Evolutionary conservation across 2,888 invertebrate genomes (phyloP).

Genomic region (Bugulina stolonifera): DNA sequence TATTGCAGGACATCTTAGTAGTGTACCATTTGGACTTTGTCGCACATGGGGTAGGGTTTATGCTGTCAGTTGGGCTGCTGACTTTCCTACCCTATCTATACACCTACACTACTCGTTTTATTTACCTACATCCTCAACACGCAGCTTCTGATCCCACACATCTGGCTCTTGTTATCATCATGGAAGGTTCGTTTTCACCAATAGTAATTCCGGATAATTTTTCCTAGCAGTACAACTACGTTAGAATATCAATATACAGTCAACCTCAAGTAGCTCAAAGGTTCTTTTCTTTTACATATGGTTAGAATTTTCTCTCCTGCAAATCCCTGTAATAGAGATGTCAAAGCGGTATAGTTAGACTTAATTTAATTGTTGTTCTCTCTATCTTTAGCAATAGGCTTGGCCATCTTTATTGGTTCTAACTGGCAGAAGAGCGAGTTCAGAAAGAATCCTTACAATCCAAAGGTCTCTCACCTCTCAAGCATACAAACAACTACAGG

Average conservation of each 20-base stretch:
- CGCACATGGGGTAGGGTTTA: conserved; percentile 69
- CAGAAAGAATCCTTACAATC: conserved; percentile 70
- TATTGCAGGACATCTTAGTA: neutral
- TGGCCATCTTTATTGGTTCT: conserved; percentile 54
- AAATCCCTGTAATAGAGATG: too few relatives aligned
- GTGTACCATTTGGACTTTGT: neutral
- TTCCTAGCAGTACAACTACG: too few relatives aligned
- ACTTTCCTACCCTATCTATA: conserved; percentile 67
- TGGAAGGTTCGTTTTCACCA: conserved; percentile 51
- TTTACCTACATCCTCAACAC: conserved; percentile 58
- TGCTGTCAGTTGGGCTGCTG: conserved; percentile 64
- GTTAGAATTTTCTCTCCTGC: too few relatives aligned
- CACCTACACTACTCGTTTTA: conserved; percentile 65
- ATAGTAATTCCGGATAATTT: too few relatives aligned
- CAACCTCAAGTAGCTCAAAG: too few relatives aligned
- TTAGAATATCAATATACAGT: too few relatives aligned
- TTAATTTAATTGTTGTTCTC: neutral
- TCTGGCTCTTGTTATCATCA: conserved; percentile 37
- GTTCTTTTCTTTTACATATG: too few relatives aligned
- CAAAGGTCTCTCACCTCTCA: conserved; percentile 58
- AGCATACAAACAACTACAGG: conserved; percentile 56
- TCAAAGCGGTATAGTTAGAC: too few relatives aligned
- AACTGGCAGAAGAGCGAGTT: conserved; percentile 75
- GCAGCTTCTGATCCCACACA: conserved; percentile 37
- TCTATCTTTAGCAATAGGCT: neutral